Base-by-base conservation (phyloP, 1,140 invertebrate genomes). In the Diabrotica undecimpunctata region DNA sequence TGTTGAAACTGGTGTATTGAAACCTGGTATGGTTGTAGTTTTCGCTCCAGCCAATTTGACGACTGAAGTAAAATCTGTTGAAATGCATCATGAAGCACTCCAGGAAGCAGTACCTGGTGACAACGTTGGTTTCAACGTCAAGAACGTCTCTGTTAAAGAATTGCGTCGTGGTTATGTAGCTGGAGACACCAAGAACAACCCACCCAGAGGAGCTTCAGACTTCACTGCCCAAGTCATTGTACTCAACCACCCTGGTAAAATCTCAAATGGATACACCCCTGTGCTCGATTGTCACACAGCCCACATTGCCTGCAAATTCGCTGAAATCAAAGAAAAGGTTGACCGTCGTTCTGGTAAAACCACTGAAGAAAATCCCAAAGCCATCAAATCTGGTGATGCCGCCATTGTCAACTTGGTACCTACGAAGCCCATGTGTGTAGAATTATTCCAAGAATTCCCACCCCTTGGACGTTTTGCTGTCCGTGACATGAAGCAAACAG, bases 401-500 rank as follows among this genome's bases (percentile, higher is more conserved):
- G 94, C 93, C 75, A 97, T 98, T 75, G 92, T 97, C 62, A 90
- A 87, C 75, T 83, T 98, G 76, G 87, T 93, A 54, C 96, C 96
- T 63, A 88, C 87, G 78, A 98, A 98, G 82, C 95, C 96, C 59
- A 92, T 98, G 89, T 97, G 95, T 81, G 95, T 98, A 64, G 96
- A 98, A 80, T 88, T 93, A 72, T 98, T 98, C 88, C 88, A 91
- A 72, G 93, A 97, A 77, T 98, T 96, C 85, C 92, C 96, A 69
- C 96, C 96, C 58, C 87, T 99, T 66, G 96, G 96, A 79, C 91
- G 96, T 81, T 98, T 98, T 79, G 96, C 96, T 74, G 96, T 98
- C 54, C 92, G 96, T 86, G 96, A 98, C 85, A 98, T 98, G 96
- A 93, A 95, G 83, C 95, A 98, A 80, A 98, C 96, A 0, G 96